Evolutionary conservation across 2,113 vertebrate genomes (phyloP).

Genomic region (Cryptotis parvus): DNA sequence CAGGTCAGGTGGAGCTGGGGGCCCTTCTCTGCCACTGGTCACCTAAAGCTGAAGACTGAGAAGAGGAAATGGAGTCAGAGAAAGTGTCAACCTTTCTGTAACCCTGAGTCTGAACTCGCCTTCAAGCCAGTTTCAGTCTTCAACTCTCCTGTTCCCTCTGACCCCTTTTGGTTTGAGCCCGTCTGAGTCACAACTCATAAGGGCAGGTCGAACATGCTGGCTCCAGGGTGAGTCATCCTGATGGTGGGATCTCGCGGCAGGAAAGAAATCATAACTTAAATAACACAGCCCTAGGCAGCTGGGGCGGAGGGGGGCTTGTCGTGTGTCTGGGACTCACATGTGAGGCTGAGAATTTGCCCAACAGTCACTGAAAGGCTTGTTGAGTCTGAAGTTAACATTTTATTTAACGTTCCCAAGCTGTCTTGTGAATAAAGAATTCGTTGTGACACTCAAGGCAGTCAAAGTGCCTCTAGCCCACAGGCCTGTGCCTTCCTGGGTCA

Average conservation of each 20-base stretch:
- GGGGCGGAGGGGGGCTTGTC: not conserved
- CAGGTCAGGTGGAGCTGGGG: not conserved
- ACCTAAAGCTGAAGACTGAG: not conserved
- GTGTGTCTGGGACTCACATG: not conserved
- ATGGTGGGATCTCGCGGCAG: fast-evolving
- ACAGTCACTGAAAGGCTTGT: not conserved
- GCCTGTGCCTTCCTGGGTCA: not conserved
- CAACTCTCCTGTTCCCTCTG: not conserved
- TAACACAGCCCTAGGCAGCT: not conserved
- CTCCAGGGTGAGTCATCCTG: not conserved
- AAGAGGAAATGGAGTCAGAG: not conserved
- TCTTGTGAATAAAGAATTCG: not conserved
- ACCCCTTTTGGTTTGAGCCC: not conserved
- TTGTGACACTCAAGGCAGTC: not conserved
- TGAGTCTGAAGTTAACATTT: too few relatives aligned
- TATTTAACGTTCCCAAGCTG: not conserved
- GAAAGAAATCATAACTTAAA: not conserved
- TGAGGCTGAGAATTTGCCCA: not conserved
- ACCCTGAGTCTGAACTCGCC: not conserved
- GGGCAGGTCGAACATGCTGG: not conserved
- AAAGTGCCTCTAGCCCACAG: not conserved
- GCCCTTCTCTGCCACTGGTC: not conserved
- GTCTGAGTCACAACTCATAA: not conserved
- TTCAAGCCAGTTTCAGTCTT: not conserved
- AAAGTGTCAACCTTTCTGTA: not conserved